Evolutionary conservation across 2,888 invertebrate species (phyloP), one percentile per base, ranked within the genome.

Genomic region (Drosophila peninsularis): DNA sequence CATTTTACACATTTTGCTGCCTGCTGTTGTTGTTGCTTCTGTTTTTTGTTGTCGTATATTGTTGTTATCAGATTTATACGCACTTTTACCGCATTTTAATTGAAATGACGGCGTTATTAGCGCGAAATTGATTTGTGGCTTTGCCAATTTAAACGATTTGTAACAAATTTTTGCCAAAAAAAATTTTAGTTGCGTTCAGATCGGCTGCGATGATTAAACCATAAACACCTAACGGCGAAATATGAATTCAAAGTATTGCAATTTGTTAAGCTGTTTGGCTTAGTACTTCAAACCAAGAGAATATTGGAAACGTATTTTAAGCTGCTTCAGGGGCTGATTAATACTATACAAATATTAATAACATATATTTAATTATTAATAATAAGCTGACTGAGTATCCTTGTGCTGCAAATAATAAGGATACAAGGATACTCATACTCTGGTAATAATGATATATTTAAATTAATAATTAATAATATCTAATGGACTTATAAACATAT

Each of bases 41-140:
- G 14, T 17, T 39, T 21, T 17, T 21, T 9, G 32, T 17, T 45
- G 2, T 30, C 30, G 10, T 37, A 58, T 50, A 37, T 63, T 55
- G 44, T 41, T 36, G 49, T 52, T 56, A 53, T 62, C 42, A 32
- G 19, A 47, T 52, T 55, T 55, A 36, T 45, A 37, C 44, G 21
- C 44, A 50, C 17, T 45, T 42, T 58, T 27, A 41, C 34, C 30
- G 32, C 39, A 41, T 57, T 68, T 69, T 58, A 69, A 58, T 68
- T 45, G 50, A 58, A 57, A 44, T 34, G 32, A 13, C 34, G n/a
- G 42, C 41, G 39, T 44, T 54, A 44, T 55, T 42, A 42, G 47
- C 30, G 39, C 41, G 32, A 45, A 68, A 49, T 67, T 57, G 52
- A 52, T 67, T 57, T 53, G 41, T 54, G 37, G 10, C 17, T 45